These are phyloP conservation scores for Colostygia pectinataria DNA, from an alignment of 2,888 invertebrate species.

Conservation along the genomic window DNA sequence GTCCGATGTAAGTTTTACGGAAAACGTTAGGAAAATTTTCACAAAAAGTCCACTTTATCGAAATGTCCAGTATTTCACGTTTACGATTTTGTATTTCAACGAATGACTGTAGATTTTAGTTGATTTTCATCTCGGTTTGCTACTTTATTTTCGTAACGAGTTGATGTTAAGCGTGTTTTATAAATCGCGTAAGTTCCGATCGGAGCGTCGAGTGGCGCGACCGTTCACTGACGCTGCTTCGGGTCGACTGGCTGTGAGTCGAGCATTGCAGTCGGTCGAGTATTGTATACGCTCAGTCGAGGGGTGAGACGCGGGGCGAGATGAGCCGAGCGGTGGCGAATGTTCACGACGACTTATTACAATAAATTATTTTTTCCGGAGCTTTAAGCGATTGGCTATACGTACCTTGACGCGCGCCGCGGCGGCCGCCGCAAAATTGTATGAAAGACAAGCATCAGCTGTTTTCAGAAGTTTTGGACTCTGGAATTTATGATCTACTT, in stretches of 20 bases:
- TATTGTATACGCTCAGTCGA: slow-evolving; percentile 67
- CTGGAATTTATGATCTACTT: slow-evolving; percentile 17
- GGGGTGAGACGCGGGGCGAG: slow-evolving; percentile 64
- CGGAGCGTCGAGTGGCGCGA: slow-evolving; percentile 73
- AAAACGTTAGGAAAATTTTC: slow-evolving; percentile 45
- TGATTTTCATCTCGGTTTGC: slow-evolving; percentile 40
- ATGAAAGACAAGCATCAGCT: slow-evolving; percentile 64
- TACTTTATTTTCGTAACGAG: slow-evolving; percentile 51
- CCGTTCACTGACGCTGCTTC: slow-evolving; percentile 75
- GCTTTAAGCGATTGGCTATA: slow-evolving; percentile 71
- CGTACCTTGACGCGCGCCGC: slow-evolving; percentile 45
- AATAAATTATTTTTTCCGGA: slow-evolving; percentile 80
- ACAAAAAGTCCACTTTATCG: slow-evolving; percentile 59
- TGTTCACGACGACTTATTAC: slow-evolving; percentile 80
- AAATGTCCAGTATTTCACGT: slow-evolving; percentile 31
- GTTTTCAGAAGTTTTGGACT: slow-evolving; percentile 31
- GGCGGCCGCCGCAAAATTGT: slow-evolving; percentile 62
- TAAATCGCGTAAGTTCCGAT: slow-evolving; percentile 67
- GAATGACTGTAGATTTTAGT: slow-evolving; percentile 21
- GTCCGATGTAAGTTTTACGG: slow-evolving; percentile 24
- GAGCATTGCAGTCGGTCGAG: slow-evolving; percentile 73
- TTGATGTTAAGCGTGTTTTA: slow-evolving; percentile 73
- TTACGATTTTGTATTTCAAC: slow-evolving; percentile 18
- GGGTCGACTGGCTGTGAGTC: slow-evolving; percentile 75
- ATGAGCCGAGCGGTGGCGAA: slow-evolving; percentile 79